A percentile compares a stretch with the other conserved stretches of the same genome.
These are phyloP conservation scores for Sturmia bella DNA, from an alignment of 2,888 invertebrate species.

Conservation along the genomic window DNA sequence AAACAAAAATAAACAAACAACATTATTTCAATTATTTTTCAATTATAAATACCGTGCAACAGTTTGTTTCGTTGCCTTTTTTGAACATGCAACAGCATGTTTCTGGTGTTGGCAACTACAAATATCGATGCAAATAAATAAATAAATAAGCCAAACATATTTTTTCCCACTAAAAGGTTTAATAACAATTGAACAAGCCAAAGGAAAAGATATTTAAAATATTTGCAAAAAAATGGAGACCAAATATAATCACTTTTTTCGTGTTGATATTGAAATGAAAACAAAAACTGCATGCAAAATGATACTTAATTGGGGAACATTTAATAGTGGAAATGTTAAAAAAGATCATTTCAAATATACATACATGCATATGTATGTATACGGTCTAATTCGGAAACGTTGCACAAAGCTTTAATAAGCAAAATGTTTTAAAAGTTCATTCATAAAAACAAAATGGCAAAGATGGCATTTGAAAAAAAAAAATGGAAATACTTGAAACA, in stretches of 20 bases:
- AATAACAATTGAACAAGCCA: constrained; percentile 17
- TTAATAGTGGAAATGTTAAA: too few species aligned
- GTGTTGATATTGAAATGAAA: not conserved
- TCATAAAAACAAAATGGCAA: too few species aligned
- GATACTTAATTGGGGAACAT: not conserved
- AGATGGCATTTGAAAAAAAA: too few species aligned
- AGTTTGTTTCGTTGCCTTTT: constrained; percentile 53
- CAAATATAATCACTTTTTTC: constrained; percentile 2
- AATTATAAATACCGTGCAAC: constrained; percentile 64
- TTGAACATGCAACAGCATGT: constrained; percentile 21
- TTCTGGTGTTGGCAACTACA: constrained; percentile 66
- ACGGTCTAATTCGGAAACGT: too few species aligned
- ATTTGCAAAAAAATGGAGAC: constrained; percentile 1
- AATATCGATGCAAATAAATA: constrained; percentile 51
- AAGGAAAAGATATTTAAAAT: constrained; percentile 32
- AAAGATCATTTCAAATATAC: too few species aligned
- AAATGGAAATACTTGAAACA: too few species aligned
- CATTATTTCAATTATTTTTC: constrained; percentile 44
- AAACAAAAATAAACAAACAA: not conserved
- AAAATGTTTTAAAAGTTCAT: too few species aligned
- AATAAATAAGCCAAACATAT: not conserved
- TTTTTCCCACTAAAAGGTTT: constrained; percentile 35
- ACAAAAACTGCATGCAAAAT: not conserved
- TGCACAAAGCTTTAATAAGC: too few species aligned
- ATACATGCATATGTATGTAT: too few species aligned